These are phyloP conservation scores for Pomatostomus ruficeps DNA, from an alignment of 2,113 vertebrate species.

Conservation along the genomic window DNA sequence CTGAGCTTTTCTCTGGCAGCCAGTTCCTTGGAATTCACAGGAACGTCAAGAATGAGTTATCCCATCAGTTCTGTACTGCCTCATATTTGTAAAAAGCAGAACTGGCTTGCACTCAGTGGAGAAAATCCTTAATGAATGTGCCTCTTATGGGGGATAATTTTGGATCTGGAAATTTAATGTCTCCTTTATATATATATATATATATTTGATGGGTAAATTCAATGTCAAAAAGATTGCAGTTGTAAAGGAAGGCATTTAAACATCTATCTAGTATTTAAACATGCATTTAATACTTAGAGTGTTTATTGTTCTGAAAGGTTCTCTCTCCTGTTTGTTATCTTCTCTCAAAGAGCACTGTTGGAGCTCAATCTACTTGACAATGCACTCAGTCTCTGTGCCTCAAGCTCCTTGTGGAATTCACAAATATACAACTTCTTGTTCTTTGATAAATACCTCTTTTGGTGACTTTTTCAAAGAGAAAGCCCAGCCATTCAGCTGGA, in stretches of 20 bases:
- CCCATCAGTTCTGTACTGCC: accelerated
- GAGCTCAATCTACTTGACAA: background rate
- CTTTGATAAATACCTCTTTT: background rate
- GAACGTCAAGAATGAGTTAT: background rate
- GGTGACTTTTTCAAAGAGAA: background rate
- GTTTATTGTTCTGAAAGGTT: background rate
- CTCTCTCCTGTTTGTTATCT: background rate
- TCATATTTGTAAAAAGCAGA: background rate
- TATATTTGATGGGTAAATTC: background rate
- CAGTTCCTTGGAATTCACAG: background rate
- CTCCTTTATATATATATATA: background rate
- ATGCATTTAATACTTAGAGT: background rate
- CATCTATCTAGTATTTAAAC: background rate
- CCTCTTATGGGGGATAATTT: background rate
- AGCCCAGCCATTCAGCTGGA: background rate
- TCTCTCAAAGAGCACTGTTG: background rate
- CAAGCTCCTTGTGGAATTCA: background rate
- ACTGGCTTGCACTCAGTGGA: background rate
- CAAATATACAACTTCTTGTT: background rate
- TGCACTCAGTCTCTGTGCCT: background rate
- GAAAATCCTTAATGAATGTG: background rate
- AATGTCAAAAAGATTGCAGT: background rate
- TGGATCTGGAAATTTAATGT: background rate
- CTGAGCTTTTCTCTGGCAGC: background rate
- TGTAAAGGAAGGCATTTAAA: background rate